phyloP scores from a whole-genome alignment of 2,797 vertebrate species.

The Pantherophis alleghaniensis region DNA sequence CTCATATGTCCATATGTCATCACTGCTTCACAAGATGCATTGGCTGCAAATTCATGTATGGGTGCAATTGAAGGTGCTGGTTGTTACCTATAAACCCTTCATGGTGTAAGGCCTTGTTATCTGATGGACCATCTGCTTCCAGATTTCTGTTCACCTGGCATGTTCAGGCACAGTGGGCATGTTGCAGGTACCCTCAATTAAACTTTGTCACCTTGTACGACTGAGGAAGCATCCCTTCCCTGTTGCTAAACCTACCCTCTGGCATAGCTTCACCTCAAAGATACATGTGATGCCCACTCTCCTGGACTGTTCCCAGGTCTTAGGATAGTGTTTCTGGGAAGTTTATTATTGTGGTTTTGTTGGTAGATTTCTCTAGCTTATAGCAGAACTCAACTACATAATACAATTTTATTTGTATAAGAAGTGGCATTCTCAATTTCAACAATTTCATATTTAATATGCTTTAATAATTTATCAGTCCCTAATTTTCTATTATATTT shows the following conservation, averaged over 20 bases:
- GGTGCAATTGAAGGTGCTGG: background rate
- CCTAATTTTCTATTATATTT: background rate
- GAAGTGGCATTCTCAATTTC: background rate
- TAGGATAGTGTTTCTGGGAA: background rate
- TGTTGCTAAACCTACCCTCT: background rate
- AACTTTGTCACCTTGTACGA: background rate
- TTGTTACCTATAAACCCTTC: background rate
- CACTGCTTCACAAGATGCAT: background rate
- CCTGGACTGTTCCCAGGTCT: background rate
- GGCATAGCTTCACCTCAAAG: background rate
- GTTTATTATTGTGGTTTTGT: background rate
- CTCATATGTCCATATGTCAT: background rate
- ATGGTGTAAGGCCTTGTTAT: background rate
- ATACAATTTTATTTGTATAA: background rate
- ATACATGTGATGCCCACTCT: background rate
- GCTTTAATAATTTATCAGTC: background rate
- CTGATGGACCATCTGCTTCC: background rate
- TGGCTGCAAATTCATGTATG: background rate
- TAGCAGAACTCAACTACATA: background rate
- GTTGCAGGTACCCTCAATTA: background rate
- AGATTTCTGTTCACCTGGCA: background rate
- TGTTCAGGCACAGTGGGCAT: background rate
- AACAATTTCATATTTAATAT: background rate
- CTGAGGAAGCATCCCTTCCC: background rate
- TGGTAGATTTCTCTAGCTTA: background rate